Conservation (phyloP, 2,797 vertebrate species). For the Setipinna tenuifilis region DNA sequence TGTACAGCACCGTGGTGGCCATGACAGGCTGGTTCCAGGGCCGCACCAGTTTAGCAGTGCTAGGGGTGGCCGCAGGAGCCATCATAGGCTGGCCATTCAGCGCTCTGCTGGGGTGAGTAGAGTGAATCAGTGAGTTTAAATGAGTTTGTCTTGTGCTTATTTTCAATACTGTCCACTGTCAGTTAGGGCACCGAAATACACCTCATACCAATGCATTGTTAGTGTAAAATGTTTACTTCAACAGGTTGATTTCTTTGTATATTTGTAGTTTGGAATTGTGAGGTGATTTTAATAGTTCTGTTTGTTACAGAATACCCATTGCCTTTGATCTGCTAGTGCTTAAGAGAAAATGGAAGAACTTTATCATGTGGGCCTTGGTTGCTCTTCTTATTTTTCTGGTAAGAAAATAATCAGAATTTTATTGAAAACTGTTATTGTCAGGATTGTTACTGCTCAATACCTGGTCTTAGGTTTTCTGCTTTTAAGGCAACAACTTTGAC, state of each 20-base stretch:
- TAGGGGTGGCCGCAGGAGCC: constrained; percentile 88
- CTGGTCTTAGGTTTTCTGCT: background rate
- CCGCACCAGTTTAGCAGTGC: constrained; percentile 83
- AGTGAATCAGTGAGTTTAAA: constrained; percentile 41
- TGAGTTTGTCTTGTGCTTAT: background rate
- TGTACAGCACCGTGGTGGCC: constrained; percentile 92
- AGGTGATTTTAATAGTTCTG: constrained; percentile 28
- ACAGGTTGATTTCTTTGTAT: too few relatives aligned
- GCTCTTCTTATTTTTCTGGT: constrained; percentile 91
- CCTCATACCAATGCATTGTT: background rate
- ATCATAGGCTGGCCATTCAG: constrained; percentile 96
- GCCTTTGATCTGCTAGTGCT: constrained; percentile 90
- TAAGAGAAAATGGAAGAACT: constrained; percentile 88
- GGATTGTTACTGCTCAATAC: background rate
- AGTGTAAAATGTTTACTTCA: background rate
- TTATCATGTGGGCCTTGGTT: constrained; percentile 84
- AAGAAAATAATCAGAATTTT: constrained; percentile 35
- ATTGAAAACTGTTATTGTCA: background rate
- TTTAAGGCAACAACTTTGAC: background rate
- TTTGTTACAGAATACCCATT: constrained; percentile 83
- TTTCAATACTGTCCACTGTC: background rate
- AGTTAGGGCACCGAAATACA: background rate
- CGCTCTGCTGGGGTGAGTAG: constrained; percentile 87
- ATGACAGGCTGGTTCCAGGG: constrained; percentile 99
- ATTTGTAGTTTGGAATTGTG: background rate